These are phyloP conservation scores for Apogon talboti DNA, from an alignment of 2,797 vertebrate genomes.

Conservation along the genomic window DNA sequence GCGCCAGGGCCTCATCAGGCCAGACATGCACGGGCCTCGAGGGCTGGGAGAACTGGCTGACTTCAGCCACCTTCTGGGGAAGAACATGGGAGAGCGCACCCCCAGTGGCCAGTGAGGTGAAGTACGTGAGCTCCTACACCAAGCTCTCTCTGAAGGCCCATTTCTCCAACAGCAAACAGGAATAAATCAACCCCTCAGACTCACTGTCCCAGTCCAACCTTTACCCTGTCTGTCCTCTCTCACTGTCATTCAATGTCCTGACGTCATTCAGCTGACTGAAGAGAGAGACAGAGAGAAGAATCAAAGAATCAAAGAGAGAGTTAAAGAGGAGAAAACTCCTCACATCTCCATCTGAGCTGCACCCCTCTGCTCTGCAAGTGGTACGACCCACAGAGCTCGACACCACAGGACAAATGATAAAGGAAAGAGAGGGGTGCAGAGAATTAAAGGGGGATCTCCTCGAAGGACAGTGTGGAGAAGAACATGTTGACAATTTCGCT, in stretches of 20 bases:
- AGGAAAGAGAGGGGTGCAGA: constrained; percentile 49
- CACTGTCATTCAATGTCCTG: constrained; percentile 79
- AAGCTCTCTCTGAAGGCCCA: constrained; percentile 63
- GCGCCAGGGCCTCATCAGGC: constrained; percentile 79
- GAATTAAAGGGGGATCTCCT: constrained; percentile 42
- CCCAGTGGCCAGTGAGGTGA: constrained; percentile 84
- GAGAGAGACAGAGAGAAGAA: constrained; percentile 64
- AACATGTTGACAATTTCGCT: constrained; percentile 54
- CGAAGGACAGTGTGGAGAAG: constrained; percentile 43
- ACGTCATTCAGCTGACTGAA: constrained; percentile 71
- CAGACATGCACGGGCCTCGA: constrained; percentile 79
- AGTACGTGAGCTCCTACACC: constrained; percentile 38
- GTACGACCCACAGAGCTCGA: constrained; percentile 50
- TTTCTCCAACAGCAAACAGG: constrained; percentile 73
- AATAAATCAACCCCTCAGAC: constrained; percentile 70
- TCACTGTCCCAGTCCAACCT: constrained; percentile 62
- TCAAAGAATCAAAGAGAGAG: constrained; percentile 52
- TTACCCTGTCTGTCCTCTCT: constrained; percentile 77
- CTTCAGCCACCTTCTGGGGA: constrained; percentile 88
- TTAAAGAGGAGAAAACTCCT: constrained; percentile 42
- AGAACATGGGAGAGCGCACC: constrained; percentile 88
- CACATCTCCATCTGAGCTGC: constrained; percentile 39
- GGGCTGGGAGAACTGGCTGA: constrained; percentile 85
- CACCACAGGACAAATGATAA: constrained; percentile 44
- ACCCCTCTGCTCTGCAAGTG: constrained; percentile 51